Percentiles rank a stretch among this genome's conserved stretches.
Evolutionary conservation across 2,797 vertebrate genomes (phyloP).

Genomic region (Hephaestus fuliginosus): DNA sequence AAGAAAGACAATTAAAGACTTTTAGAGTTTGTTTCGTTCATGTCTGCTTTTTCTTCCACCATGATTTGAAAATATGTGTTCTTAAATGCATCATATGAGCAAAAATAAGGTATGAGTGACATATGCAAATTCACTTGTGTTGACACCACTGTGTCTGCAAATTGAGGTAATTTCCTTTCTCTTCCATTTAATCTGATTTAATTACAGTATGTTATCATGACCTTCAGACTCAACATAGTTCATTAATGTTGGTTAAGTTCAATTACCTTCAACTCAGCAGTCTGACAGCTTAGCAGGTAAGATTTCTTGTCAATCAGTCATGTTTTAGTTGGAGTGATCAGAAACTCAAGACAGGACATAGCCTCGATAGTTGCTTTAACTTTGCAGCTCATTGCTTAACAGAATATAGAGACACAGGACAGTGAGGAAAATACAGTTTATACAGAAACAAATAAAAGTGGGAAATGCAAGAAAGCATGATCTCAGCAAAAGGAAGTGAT

Average conservation of each 20-base stretch:
- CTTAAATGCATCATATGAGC: background rate
- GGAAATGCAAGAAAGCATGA: constrained; percentile 15
- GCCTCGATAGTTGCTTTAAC: background rate
- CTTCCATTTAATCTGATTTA: background rate
- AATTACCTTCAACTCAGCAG: background rate
- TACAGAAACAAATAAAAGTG: constrained; percentile 22
- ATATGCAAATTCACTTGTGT: background rate
- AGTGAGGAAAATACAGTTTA: background rate
- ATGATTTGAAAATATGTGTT: background rate
- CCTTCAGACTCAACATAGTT: background rate
- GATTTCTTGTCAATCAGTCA: background rate
- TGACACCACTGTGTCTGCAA: background rate
- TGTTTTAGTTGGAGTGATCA: background rate
- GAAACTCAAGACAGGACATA: background rate
- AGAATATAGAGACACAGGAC: background rate
- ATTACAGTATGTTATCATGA: background rate
- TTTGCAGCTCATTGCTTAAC: background rate
- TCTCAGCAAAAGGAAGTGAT: constrained; percentile 39
- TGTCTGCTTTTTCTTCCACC: background rate
- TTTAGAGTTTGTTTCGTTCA: background rate
- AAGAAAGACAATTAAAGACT: background rate
- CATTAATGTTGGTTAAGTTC: too few species aligned
- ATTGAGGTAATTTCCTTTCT: background rate
- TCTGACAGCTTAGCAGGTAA: background rate
- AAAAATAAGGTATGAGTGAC: background rate